Evolutionary conservation across 1,140 invertebrate genomes (phyloP), one percentile per base, ranked within the genome.

Genomic region (Marisa cornuarietis): DNA sequence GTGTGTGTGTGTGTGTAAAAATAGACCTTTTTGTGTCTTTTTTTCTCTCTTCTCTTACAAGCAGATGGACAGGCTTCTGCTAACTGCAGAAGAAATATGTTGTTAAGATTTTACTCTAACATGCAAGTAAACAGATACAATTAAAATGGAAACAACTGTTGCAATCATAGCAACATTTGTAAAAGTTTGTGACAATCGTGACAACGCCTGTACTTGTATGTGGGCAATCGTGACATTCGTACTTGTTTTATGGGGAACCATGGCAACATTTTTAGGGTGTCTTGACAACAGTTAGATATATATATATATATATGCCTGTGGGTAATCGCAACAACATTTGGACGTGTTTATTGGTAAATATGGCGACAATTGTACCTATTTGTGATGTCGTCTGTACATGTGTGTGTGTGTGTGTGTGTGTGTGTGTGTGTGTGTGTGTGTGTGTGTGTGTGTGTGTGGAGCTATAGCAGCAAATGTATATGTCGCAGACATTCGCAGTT

Each of bases 401-500:
- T 69, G 66, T 69, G 16, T 9, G 66, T 69, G 66, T 69, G 6
- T 69, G 66, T 69, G 6, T 69, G 66, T 69, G 66, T 69, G 66
- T 69, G 66, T 69, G 66, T 69, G 66, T 69, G 66, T 69, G 66
- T 69, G 66, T 69, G 6, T 69, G 6, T 69, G 66, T 69, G 6
- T 69, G 66, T 69, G 66, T 69, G 66, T 69, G 66, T 69, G 66
- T 69, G 66, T 69, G 66, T 69, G 66, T 69, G 66, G n/a, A n/a
- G n/a, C n/a, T 69, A 7, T 69, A 31, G 24, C n/a, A 26, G 66
- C 42, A 31, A 9, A 31, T 14, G 7, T 69, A 13, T 14, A 31
- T 69, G 66, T 69, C 13, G 1, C 1, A 69, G 42, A 20, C 42
- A n/a, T 24, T 69, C 3, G 42, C 24, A 26, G 24, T 4, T n/a